Evolutionary conservation across 1,140 invertebrate species (phyloP).

Genomic region (Gonioctena quinquepunctata): DNA sequence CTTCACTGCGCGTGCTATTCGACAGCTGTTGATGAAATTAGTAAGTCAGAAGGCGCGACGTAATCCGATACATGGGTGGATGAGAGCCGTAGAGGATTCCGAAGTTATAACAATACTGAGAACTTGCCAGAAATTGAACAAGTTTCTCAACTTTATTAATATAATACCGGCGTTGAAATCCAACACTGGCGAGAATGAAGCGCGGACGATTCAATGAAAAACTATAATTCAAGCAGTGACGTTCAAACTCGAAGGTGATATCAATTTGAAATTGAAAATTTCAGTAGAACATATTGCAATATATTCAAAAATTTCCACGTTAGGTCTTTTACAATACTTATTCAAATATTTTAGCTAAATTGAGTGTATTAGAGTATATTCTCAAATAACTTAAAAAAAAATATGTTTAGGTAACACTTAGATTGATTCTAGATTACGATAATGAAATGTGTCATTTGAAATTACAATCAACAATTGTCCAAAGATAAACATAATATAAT

Average conservation of each 20-base stretch:
- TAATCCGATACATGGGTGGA: conserved; percentile 3
- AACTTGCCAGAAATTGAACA: conserved; percentile 5
- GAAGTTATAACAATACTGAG: conserved; percentile 12
- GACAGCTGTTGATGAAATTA: conserved; percentile 11
- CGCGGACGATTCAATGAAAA: neutral
- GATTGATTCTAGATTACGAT: too few species aligned
- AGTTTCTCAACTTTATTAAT: conserved; percentile 11
- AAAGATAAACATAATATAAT: too few species aligned
- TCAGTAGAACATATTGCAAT: too few species aligned
- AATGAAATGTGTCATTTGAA: too few species aligned
- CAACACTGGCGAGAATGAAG: neutral
- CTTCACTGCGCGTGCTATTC: neutral
- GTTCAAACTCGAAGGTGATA: neutral
- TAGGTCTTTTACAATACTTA: too few species aligned
- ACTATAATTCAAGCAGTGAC: neutral
- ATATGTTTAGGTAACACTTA: too few species aligned
- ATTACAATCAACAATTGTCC: too few species aligned
- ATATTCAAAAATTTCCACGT: too few species aligned
- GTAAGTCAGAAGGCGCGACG: neutral
- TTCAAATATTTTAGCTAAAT: too few species aligned
- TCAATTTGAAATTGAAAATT: neutral
- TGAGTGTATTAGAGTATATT: too few species aligned
- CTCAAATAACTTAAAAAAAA: too few species aligned
- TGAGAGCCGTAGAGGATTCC: neutral
- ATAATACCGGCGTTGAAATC: conserved; percentile 4